These are phyloP conservation scores for Thalpophila matura DNA, from an alignment of 2,888 invertebrate species.

Conservation along the genomic window DNA sequence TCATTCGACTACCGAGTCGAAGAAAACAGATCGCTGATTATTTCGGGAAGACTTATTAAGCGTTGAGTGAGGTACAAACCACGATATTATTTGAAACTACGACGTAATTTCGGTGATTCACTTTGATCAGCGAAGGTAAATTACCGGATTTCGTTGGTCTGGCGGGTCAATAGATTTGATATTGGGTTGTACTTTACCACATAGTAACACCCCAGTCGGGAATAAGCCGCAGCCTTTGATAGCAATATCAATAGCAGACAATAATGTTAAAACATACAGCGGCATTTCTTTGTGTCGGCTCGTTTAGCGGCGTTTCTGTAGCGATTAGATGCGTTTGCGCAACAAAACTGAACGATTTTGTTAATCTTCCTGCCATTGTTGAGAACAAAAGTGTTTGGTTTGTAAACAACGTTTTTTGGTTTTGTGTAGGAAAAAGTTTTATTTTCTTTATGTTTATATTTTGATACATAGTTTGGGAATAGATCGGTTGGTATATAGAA, in stretches of 20 bases:
- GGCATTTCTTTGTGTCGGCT: conserved; percentile 60
- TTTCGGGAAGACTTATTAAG: no score
- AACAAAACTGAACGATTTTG: conserved; percentile 71
- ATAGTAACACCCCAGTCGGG: background rate
- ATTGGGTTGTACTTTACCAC: background rate
- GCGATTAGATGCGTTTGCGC: conserved; percentile 74
- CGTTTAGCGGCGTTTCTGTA: conserved; percentile 66
- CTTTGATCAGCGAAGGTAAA: no score
- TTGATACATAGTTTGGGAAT: conserved; percentile 8
- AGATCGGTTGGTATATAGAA: background rate
- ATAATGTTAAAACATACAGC: conserved; percentile 51
- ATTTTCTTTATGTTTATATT: conserved; percentile 22
- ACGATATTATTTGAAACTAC: no score
- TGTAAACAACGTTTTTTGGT: conserved; percentile 70
- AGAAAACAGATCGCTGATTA: no score
- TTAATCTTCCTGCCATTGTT: conserved; percentile 76
- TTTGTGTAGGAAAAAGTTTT: conserved; percentile 33
- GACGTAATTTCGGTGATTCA: no score
- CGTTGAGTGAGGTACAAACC: no score
- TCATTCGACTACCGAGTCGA: no score
- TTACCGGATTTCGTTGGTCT: no score
- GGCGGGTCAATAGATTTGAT: no score
- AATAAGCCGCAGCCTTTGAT: conserved; percentile 56
- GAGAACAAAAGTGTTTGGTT: conserved; percentile 73
- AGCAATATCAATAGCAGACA: conserved; percentile 68